Evolutionary conservation across 2,797 vertebrate species (phyloP).

Genomic region (Mionectes olivaceus): DNA sequence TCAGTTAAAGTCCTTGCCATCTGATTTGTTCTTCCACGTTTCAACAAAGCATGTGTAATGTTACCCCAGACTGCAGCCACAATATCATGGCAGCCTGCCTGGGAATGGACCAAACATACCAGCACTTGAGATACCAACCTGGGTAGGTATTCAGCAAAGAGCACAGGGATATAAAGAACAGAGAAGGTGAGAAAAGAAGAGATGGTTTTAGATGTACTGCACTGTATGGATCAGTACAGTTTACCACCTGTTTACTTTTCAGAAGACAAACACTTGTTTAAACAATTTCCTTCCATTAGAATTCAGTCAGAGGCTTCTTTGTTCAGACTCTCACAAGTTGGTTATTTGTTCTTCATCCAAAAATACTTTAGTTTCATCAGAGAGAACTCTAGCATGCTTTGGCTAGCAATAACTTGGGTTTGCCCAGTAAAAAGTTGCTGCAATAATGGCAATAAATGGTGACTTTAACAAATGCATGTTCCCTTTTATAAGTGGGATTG

Average conservation of each 20-base stretch:
- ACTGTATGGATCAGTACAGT: background rate
- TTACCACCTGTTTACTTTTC: background rate
- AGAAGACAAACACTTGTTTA: conserved; percentile 7
- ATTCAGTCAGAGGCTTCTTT: conserved; percentile 1
- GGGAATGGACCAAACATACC: background rate
- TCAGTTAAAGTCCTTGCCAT: background rate
- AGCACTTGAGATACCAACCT: background rate
- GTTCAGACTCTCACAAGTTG: background rate
- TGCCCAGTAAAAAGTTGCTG: background rate
- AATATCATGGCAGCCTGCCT: background rate
- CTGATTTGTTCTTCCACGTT: background rate
- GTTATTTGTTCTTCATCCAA: conserved; percentile 18
- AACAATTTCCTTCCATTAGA: background rate
- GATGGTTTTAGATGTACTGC: background rate
- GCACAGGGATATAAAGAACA: background rate
- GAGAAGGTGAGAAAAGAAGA: background rate
- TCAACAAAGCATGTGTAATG: background rate
- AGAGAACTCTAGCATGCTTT: background rate
- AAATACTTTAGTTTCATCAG: conserved; percentile 11
- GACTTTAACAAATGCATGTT: background rate
- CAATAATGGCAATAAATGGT: background rate
- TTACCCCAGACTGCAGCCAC: background rate
- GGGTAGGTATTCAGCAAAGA: background rate
- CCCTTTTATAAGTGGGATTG: background rate
- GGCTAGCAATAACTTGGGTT: background rate